A percentile compares a stretch with the other conserved stretches of the same genome.
phyloP scores from a whole-genome alignment of 2,888 invertebrate genomes.

The Salticus scenicus region DNA sequence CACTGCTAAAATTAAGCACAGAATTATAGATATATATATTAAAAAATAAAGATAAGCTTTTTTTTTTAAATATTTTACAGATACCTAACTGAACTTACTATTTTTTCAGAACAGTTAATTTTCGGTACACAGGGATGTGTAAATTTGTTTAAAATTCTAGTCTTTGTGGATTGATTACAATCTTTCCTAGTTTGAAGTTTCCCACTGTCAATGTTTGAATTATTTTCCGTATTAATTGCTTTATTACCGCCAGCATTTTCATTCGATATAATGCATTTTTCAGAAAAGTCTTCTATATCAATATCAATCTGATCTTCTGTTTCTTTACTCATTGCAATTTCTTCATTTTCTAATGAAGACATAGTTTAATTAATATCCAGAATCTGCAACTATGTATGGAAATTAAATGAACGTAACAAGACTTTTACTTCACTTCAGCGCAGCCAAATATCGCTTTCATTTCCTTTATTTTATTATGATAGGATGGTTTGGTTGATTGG shows the following conservation, averaged over 20 bases:
- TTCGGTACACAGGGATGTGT: slow-evolving; percentile 59
- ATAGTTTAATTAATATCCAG: too few species aligned
- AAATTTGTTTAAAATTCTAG: slow-evolving; percentile 10
- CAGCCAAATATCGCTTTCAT: too few species aligned
- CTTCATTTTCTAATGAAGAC: neutral
- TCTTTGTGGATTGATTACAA: neutral
- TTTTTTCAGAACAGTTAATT: slow-evolving; percentile 63
- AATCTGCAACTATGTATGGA: too few species aligned
- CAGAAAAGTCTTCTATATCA: neutral
- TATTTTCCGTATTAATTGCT: neutral
- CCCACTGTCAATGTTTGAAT: neutral
- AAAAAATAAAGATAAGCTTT: too few species aligned
- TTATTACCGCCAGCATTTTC: neutral
- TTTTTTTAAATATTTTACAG: too few species aligned
- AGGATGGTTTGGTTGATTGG: too few species aligned
- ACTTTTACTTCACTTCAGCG: too few species aligned
- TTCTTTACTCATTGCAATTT: neutral
- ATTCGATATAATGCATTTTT: neutral
- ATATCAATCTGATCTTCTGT: neutral
- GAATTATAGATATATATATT: too few species aligned
- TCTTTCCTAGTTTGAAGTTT: neutral
- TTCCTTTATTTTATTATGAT: too few species aligned
- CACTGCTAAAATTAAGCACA: too few species aligned
- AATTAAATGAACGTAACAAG: too few species aligned
- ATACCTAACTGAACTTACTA: slow-evolving; percentile 65